Evolutionary conservation across 2,797 vertebrate species (phyloP).

Genomic region (Molossus alvarezi): DNA sequence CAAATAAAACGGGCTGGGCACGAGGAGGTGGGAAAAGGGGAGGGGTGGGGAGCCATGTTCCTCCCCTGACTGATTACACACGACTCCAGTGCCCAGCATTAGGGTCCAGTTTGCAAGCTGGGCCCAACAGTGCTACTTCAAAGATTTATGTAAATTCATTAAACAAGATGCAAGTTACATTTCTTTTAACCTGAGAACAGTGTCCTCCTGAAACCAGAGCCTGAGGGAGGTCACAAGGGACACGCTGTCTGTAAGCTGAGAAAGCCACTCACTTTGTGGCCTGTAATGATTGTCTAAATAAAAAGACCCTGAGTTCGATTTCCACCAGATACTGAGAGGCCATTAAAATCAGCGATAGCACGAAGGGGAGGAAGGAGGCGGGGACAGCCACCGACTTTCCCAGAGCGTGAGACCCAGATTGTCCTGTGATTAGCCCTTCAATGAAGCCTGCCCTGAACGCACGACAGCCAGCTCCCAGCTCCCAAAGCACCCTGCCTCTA

Average conservation of each 20-base stretch:
- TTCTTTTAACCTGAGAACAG: conserved; percentile 63
- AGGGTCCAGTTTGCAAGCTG: conserved; percentile 14
- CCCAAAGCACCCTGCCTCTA: background rate
- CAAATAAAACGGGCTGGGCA: conserved; percentile 78
- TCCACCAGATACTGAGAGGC: conserved; percentile 69
- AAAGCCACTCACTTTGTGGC: conserved; percentile 63
- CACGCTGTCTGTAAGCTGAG: conserved; percentile 63
- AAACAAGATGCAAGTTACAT: conserved; percentile 63
- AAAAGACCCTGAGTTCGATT: conserved; percentile 77
- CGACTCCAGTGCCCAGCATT: background rate
- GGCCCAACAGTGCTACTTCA: conserved; percentile 7
- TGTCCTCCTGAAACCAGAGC: conserved; percentile 61
- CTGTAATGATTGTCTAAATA: conserved; percentile 53
- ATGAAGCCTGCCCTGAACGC: background rate
- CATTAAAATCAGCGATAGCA: conserved; percentile 61
- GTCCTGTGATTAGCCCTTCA: background rate
- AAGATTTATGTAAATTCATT: conserved; percentile 76
- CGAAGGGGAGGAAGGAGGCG: conserved; percentile 36
- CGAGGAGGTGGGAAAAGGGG: conserved; percentile 63
- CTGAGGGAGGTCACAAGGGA: background rate
- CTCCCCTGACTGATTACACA: conserved; percentile 66
- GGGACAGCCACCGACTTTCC: conserved; percentile 24
- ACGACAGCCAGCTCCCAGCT: too few species aligned
- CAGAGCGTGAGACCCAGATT: background rate
- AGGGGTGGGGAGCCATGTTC: background rate